Evolutionary conservation across 1,140 invertebrate genomes (phyloP), one percentile per base, ranked within the genome.

Genomic region (Aphaenogaster floridana): DNA sequence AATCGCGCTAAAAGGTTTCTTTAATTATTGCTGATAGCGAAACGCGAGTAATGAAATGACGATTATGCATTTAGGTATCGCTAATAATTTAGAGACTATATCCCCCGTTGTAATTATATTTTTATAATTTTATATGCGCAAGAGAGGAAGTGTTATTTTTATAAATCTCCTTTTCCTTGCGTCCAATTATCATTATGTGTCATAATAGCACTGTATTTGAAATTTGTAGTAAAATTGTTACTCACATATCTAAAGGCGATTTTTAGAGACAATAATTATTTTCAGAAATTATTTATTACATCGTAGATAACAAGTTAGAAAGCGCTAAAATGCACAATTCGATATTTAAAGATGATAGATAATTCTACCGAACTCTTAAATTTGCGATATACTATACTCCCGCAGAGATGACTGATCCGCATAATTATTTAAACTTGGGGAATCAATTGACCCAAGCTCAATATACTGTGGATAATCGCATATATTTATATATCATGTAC

Each of bases 21-120:
- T 74, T 84, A 76, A 84, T 84, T 84, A 84, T 84, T 84, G 80
- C 54, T 74, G 45, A 80, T 80, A 54, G 17, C 61, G 48, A 48
- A 74, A 63, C 17, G 48, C 13, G 50, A 39, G 28, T 76, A 50
- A 50, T 76, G 4, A 74, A 76, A 84, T 50, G 80, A 61, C 39
- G 57, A 84, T 74, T 84, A 61, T 36, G 42, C 80, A 61, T 76
- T 76, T 59, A 69, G 21, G 13, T 69, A 45, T 57, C 28, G 50
- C 50, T 71, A 57, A 81, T 81, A 71, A 81, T 71, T 71, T 71
- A 36, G 21, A 34, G 50, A 81, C 59, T 45, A 17, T 8, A 15
- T 61, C 15, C 36, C n/a, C n/a, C 8, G 7, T 21, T 52, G 68
- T 42, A 80, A 80, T 80, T 80, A 28, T 54, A 69, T 34, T 80